Percentiles rank a stretch among this genome's conserved stretches.
These are phyloP conservation scores for Neodiprion virginianus DNA, from an alignment of 1,140 invertebrate genomes.

Conservation along the genomic window DNA sequence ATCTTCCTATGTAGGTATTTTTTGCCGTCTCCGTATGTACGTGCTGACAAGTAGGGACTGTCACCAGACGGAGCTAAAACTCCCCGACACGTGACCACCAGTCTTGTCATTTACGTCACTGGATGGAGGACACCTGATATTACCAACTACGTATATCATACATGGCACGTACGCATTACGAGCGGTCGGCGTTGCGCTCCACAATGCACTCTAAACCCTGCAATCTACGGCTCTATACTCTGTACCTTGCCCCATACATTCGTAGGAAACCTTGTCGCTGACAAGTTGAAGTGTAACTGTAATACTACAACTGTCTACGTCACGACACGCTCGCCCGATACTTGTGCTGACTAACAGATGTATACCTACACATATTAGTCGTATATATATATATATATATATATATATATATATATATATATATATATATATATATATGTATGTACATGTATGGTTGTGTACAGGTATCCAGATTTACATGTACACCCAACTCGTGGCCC, in stretches of 20 bases:
- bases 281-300: background rate
- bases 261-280: background rate
- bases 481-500: too few species aligned
- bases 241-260: background rate
- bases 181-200: too few species aligned
- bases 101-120: conserved; percentile 4
- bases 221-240: background rate
- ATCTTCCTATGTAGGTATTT: background rate
- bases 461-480: too few species aligned
- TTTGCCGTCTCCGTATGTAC: background rate
- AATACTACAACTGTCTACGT: background rate
- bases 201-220: background rate
- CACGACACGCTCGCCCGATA: background rate
- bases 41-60: background rate
- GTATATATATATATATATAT: too few species aligned
- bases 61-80: background rate
- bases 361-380: background rate
- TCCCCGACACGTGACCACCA: background rate
- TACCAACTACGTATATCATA: background rate
- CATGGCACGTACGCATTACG: too few species aligned
- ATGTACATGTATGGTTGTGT: too few species aligned
- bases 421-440: too few species aligned
- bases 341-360: background rate
- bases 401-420: too few species aligned
- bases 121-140: conserved; percentile 1